Evolutionary conservation across 2,113 vertebrate species (phyloP), one percentile per base, ranked within the genome.

Genomic region (Myocastor coypus): DNA sequence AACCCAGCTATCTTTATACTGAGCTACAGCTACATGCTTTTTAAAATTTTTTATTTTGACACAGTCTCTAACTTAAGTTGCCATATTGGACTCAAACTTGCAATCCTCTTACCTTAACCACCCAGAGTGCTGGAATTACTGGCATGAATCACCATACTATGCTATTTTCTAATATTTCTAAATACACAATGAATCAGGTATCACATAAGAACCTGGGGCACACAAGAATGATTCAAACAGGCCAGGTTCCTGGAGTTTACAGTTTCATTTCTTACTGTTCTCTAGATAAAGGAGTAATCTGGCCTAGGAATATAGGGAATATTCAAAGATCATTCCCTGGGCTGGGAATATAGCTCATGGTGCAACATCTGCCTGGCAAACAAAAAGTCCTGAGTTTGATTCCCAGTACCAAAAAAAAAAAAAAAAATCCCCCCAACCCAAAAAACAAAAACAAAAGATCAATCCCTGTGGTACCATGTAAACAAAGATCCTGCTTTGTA

Each of bases 201-300:
- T 61, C 34, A 64, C 13, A 81, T 73, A 66, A 71, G 52, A 66
- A 82, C 37, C 1, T 88, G 66, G n/a, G 61, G n/a, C 64, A 64
- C 50, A 87, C 4, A 69, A 66, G 86, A 77, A 50, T 84, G 73
- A 95, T 63, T 52, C 61, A 69, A 75, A 89, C 42, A 95, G 68
- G 40, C 46, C 63, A 63, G 24, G 52, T 85, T 55, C 94, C 64
- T 26, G 14, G 69, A 94, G 63, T 34, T 91, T 80, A 66, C 42
- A 78, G 94, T 80, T 83, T 30, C 84, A 89, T 50, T 80, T 95
- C 87, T 96, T 89, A 28, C 63, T 80, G 88, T 32, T 63, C 19
- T 37, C 37, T 17, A 73, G 86, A 93, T 59, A 10, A 83, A 86
- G n/a, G 10, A 59, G 40, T 75, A 61, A 85, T 69, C 4, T 57